Percentiles rank a stretch among this genome's conserved stretches.
These are phyloP conservation scores for Halictus ligatus DNA, from an alignment of 2,888 invertebrate genomes.

Conservation along the genomic window DNA sequence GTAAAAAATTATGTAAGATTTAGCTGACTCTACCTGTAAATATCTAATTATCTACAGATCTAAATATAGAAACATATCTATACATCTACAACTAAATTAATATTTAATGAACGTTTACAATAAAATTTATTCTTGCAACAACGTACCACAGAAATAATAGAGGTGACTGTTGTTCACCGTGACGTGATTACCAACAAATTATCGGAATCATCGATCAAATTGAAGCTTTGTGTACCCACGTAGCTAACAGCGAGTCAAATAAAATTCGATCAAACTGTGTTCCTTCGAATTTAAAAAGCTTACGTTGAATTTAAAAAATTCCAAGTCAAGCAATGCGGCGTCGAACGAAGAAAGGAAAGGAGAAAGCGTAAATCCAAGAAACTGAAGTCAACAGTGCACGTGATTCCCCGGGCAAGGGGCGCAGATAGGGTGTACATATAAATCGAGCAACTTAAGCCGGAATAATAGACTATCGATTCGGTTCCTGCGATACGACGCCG, in stretches of 20 bases:
- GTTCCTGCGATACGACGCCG: slow-evolving; percentile 53
- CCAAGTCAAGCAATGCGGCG: background rate
- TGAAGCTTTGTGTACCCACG: background rate
- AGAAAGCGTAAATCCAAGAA: slow-evolving; percentile 49
- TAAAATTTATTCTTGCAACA: background rate
- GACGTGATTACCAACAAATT: background rate
- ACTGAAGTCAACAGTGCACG: slow-evolving; percentile 53
- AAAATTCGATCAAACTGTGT: background rate
- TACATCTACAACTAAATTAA: background rate
- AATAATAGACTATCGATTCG: slow-evolving; percentile 81
- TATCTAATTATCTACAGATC: no score
- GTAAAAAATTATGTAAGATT: background rate
- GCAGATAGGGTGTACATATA: slow-evolving; percentile 75
- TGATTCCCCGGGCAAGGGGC: slow-evolving; percentile 52
- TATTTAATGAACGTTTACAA: background rate
- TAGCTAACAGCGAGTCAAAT: no score
- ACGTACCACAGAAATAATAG: background rate
- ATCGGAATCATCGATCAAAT: background rate
- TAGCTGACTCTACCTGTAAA: background rate
- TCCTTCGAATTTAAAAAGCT: background rate
- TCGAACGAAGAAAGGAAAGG: background rate
- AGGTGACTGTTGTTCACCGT: background rate
- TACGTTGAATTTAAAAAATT: background rate
- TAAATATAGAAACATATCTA: no score
- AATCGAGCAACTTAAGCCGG: slow-evolving; percentile 77